Evolutionary conservation across 2,888 invertebrate genomes (phyloP), one percentile per base, ranked within the genome.

Genomic region (Bombylius major): DNA sequence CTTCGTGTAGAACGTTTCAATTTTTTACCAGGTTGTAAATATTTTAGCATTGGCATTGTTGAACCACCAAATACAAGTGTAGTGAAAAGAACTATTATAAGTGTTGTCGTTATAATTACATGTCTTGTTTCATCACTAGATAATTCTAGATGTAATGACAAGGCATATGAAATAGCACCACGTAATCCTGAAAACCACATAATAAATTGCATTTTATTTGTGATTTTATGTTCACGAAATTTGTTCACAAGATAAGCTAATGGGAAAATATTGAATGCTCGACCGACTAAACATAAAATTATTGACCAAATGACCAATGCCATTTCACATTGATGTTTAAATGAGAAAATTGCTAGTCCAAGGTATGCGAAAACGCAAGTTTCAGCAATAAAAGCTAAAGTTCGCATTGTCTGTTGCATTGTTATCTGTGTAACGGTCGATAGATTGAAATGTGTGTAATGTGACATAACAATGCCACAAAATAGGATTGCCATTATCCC

Each of bases 401-500:
- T 98, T 67, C 96, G 81, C 84, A 99, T 92, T 1, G 97, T 98
- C 75, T 98, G 97, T 72, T 98, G 97, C 89, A 99, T 97, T 5
- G 98, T 98, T 53, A 99, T 96, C 77, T 99, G 99, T 0, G 98
- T 97, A 31, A 99, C 89, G 1, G 98, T 97, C 1, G 97, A 97
- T 48, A 99, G 77, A 74, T 99, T 99, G 69, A 92, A 93, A 78
- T 99, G 99, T 13, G 98, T 98, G 73, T 99, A 99, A 73, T 99
- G 99, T 0, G 97, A 97, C 99, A 99, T 99, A 2, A 97, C 96
- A 68, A 99, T 94, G 8, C 98, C 99, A 77, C 96, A 96, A 72
- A 98, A 97, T 63, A 99, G 76, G 67, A 99, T 99, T 8, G 99
- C 97, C 98, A 99, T 99, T 58, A 99, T 99, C 59, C 98, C 95